phyloP scores from a whole-genome alignment of 2,888 invertebrate species.

The Tanypteryx hageni region DNA sequence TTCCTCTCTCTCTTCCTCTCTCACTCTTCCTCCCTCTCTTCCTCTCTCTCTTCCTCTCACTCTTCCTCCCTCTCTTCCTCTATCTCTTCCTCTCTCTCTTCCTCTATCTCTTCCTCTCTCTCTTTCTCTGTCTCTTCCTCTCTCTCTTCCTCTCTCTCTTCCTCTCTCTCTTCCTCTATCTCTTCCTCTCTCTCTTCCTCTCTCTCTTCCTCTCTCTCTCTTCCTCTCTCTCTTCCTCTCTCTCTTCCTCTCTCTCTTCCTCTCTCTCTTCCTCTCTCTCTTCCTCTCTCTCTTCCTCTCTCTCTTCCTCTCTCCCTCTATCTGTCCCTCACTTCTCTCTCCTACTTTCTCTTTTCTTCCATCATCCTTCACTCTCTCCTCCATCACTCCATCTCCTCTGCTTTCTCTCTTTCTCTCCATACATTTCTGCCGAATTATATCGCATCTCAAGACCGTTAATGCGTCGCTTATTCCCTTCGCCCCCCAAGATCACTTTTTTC shows the following conservation, averaged over 20 bases:
- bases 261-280: background rate
- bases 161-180: constrained; percentile 37
- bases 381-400: too few relatives aligned
- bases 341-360: background rate
- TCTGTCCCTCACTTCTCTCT: background rate
- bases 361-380: too few relatives aligned
- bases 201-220: background rate
- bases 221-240: background rate
- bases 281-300: constrained; percentile 30
- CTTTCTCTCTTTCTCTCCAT: too few relatives aligned
- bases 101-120: constrained; percentile 65
- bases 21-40: constrained; percentile 65
- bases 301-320: constrained; percentile 23
- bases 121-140: constrained; percentile 42
- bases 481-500: too few relatives aligned
- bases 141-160: background rate
- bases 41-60: constrained; percentile 62
- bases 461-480: too few relatives aligned
- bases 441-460: too few relatives aligned
- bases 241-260: constrained; percentile 30
- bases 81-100: constrained; percentile 60
- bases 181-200: constrained; percentile 68
- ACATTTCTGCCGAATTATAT: too few relatives aligned
- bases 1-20: too few relatives aligned
- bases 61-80: constrained; percentile 59